Conservation (phyloP, 2,113 vertebrate genomes). For the Petrocephalus zakoni region DNA sequence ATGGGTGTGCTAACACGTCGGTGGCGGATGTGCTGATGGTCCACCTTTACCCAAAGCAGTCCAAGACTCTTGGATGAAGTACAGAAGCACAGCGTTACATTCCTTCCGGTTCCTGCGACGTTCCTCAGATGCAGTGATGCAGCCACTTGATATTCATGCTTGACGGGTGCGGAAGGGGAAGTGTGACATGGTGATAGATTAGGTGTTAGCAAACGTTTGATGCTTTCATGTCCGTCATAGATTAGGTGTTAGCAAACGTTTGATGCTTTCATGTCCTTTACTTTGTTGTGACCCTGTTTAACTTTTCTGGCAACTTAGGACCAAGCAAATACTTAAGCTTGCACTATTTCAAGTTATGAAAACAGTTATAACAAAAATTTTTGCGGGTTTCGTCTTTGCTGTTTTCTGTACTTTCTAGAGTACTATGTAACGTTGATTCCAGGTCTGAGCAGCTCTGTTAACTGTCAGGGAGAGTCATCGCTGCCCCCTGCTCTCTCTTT, state of each 20-base stretch:
- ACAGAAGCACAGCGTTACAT: not conserved
- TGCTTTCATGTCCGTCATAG: not conserved
- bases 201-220: not conserved
- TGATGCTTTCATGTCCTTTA: not conserved
- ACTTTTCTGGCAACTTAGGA: not conserved
- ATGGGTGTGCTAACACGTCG: slow-evolving; percentile 3
- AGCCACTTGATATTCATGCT: not conserved
- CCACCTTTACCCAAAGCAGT: not conserved
- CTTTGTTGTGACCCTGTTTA: not conserved
- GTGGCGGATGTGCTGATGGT: not conserved
- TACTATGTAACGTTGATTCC: not conserved
- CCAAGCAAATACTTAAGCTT: not conserved
- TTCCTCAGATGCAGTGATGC: not conserved
- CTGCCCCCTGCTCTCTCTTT: not conserved
- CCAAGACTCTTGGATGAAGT: not conserved
- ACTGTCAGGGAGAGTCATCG: not conserved
- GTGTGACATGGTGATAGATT: not conserved
- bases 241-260: not conserved
- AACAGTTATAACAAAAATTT: not conserved
- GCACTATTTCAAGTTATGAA: not conserved
- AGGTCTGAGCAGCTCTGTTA: not conserved
- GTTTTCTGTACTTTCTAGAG: not conserved
- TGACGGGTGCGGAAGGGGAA: not conserved
- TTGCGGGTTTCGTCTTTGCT: not conserved
- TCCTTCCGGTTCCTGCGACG: not conserved